Conservation (phyloP, 2,888 invertebrate species). For the Parnassius glacialis region DNA sequence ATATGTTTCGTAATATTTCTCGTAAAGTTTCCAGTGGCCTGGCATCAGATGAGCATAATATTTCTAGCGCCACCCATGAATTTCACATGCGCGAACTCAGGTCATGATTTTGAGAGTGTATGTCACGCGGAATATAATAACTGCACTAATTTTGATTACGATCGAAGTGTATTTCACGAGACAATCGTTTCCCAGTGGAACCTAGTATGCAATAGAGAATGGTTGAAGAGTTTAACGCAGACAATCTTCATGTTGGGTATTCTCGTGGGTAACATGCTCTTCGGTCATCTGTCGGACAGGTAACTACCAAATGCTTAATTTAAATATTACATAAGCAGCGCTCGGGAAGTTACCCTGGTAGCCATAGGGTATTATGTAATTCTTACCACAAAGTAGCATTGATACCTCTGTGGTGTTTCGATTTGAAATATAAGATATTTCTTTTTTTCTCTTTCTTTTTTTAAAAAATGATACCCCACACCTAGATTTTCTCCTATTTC, state of each 20-base stretch:
- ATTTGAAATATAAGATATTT: too few relatives aligned
- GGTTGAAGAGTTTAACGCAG: slow-evolving; percentile 87
- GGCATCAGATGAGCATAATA: slow-evolving; percentile 90
- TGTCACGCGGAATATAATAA: slow-evolving; percentile 67
- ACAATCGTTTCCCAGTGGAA: slow-evolving; percentile 89
- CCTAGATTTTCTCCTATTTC: too few relatives aligned
- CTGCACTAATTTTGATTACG: slow-evolving; percentile 81
- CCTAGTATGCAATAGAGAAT: slow-evolving; percentile 84
- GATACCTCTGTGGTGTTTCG: too few relatives aligned
- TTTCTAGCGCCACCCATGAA: slow-evolving; percentile 86
- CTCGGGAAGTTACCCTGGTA: too few relatives aligned
- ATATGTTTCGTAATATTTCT: slow-evolving; percentile 85
- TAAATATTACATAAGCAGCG: too few relatives aligned
- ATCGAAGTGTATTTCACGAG: slow-evolving; percentile 84
- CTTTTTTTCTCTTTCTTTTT: too few relatives aligned
- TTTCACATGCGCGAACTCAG: slow-evolving; percentile 70
- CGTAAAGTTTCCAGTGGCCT: slow-evolving; percentile 89
- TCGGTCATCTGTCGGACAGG: slow-evolving; percentile 89
- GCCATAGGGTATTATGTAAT: too few relatives aligned
- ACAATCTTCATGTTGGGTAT: slow-evolving; percentile 90
- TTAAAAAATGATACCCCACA: too few relatives aligned
- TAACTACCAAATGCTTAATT: slow-evolving; percentile 39
- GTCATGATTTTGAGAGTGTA: slow-evolving; percentile 60
- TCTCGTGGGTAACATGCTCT: slow-evolving; percentile 86
- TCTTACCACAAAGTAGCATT: too few relatives aligned